A percentile compares a stretch with the other conserved stretches of the same genome.
These are phyloP conservation scores for Petrocephalus microphthalmus DNA, from an alignment of 2,113 vertebrate species.

Conservation along the genomic window DNA sequence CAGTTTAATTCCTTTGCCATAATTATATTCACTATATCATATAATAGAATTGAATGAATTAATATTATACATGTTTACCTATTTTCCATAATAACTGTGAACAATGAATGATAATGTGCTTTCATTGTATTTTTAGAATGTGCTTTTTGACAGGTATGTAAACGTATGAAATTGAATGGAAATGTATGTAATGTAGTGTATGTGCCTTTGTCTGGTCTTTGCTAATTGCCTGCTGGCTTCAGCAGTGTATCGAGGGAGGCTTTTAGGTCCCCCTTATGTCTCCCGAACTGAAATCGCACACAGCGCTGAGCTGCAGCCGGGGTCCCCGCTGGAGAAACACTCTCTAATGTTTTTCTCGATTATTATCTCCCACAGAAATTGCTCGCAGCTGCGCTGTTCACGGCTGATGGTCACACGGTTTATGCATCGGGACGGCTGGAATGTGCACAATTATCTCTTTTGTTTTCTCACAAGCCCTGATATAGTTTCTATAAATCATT, in stretches of 20 bases:
- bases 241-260: background rate
- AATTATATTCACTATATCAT: background rate
- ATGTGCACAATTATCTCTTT: slow-evolving; percentile 65
- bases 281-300: slow-evolving; percentile 4
- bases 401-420: slow-evolving; percentile 54
- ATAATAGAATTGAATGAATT: background rate
- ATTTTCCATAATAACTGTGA: too few species aligned
- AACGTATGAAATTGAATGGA: too few species aligned
- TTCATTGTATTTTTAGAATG: background rate
- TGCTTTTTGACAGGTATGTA: background rate
- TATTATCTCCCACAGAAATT: slow-evolving; percentile 63
- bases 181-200: too few species aligned
- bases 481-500: slow-evolving; percentile 54
- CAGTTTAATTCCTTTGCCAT: background rate
- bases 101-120: too few species aligned
- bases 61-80: background rate
- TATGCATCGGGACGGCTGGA: slow-evolving; percentile 63
- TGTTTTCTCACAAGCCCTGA: slow-evolving; percentile 58
- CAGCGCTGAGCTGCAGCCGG: background rate
- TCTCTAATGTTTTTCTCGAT: slow-evolving; percentile 60
- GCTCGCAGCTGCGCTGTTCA: slow-evolving; percentile 67
- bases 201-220: background rate
- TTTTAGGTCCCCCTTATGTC: background rate
- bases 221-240: background rate
- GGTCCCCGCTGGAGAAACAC: slow-evolving; percentile 48